Evolutionary conservation across 2,888 invertebrate species (phyloP).

Genomic region (Sipha maydis): DNA sequence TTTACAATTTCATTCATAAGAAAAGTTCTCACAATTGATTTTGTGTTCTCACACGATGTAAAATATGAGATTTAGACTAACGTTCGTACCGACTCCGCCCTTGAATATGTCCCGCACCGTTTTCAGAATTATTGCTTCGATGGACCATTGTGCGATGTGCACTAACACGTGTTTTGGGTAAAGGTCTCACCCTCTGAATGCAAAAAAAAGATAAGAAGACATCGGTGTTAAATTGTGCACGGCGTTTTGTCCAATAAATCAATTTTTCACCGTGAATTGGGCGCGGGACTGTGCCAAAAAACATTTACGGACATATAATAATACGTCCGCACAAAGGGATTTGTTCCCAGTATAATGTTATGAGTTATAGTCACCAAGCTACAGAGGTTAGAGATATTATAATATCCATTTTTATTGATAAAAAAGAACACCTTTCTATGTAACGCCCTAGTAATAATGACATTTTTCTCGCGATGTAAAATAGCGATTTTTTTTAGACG

Average conservation of each 20-base stretch:
- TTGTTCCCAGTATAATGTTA: slow-evolving; percentile 17
- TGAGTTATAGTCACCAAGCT: slow-evolving; percentile 24
- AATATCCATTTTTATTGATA: slow-evolving; percentile 33
- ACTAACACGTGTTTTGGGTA: slow-evolving; percentile 40
- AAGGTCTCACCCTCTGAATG: slow-evolving; percentile 41
- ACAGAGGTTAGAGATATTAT: slow-evolving; percentile 23
- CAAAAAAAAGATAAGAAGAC: slow-evolving; percentile 47
- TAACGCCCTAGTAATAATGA: neutral
- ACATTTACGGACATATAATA: neutral
- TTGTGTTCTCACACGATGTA: neutral
- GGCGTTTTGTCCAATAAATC: slow-evolving; percentile 53
- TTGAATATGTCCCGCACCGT: slow-evolving; percentile 17
- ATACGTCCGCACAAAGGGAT: slow-evolving; percentile 14
- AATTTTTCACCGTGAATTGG: slow-evolving; percentile 47
- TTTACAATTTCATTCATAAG: neutral
- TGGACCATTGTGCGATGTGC: neutral
- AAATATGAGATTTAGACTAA: neutral
- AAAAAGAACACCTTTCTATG: neutral
- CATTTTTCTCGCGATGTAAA: neutral
- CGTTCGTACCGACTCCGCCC: slow-evolving; percentile 24
- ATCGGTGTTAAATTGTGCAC: slow-evolving; percentile 40
- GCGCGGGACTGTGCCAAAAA: slow-evolving; percentile 36
- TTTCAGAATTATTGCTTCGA: neutral
- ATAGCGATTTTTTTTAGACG: neutral
- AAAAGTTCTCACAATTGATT: neutral